A percentile compares a stretch with the other conserved stretches of the same genome.
Conservation (phyloP, 92 coral and sea anemone genomes). For the Parazoanthus darwini region DNA sequence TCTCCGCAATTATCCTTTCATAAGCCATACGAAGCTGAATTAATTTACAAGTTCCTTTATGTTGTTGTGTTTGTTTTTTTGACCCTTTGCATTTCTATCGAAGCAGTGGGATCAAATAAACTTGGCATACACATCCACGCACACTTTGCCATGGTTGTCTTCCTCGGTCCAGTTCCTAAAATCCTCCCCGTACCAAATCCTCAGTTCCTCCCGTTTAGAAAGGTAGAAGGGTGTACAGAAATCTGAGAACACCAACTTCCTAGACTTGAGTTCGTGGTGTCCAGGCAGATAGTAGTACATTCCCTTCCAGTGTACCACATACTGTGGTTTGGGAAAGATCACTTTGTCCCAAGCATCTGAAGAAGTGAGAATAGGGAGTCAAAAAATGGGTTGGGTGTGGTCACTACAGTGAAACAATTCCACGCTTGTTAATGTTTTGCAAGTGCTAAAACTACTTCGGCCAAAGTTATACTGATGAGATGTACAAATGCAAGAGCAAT, state of each 20-base stretch:
- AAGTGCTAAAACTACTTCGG: too few relatives aligned
- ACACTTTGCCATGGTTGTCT: slow-evolving; percentile 33
- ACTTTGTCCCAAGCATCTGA: slow-evolving; percentile 35
- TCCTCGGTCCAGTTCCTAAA: slow-evolving; percentile 28
- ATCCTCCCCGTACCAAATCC: slow-evolving; percentile 45
- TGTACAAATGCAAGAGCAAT: too few relatives aligned
- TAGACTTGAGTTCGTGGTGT: slow-evolving; percentile 33
- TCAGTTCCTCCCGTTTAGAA: slow-evolving; percentile 21
- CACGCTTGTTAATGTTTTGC: too few relatives aligned
- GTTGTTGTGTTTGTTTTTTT: neutral
- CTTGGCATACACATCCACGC: slow-evolving; percentile 41
- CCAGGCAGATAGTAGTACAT: slow-evolving; percentile 38
- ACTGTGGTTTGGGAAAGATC: slow-evolving; percentile 35
- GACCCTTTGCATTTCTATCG: neutral
- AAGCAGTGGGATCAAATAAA: neutral
- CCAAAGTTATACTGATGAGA: too few relatives aligned
- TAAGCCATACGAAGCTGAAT: too few relatives aligned
- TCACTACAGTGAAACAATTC: too few relatives aligned
- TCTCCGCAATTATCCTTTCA: too few relatives aligned
- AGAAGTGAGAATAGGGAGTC: neutral
- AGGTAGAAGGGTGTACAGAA: slow-evolving; percentile 42
- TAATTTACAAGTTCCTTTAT: too few relatives aligned
- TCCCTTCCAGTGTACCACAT: slow-evolving; percentile 40
- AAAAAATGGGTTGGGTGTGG: neutral
- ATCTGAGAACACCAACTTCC: slow-evolving; percentile 35